Conservation (phyloP, 2,888 invertebrate species). For the Horisme vitalbata region DNA sequence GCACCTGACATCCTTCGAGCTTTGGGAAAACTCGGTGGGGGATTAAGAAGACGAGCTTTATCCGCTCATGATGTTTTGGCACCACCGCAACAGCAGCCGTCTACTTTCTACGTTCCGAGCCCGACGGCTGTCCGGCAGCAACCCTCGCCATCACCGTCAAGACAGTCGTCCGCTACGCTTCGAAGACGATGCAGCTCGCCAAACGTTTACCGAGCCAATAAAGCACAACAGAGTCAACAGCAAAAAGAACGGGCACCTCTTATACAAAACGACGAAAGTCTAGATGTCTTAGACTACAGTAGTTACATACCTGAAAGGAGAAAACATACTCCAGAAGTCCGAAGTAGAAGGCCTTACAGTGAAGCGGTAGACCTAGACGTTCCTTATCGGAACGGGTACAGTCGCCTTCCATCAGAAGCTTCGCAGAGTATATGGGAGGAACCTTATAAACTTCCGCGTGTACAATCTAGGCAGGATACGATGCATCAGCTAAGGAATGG, state of each 20-base stretch:
- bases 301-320: slow-evolving; percentile 61
- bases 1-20: slow-evolving; percentile 87
- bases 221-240: slow-evolving; percentile 41
- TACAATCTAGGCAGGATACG: slow-evolving; percentile 67
- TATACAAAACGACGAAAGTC: slow-evolving; percentile 66
- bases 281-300: slow-evolving; percentile 68
- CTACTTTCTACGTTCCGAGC: slow-evolving; percentile 88
- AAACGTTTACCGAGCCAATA: slow-evolving; percentile 67
- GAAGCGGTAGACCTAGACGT: slow-evolving; percentile 72
- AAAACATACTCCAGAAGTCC: slow-evolving; percentile 55
- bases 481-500: slow-evolving; percentile 68
- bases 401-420: slow-evolving; percentile 54
- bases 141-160: slow-evolving; percentile 66
- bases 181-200: slow-evolving; percentile 74
- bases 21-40: slow-evolving; percentile 87
- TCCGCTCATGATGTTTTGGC: slow-evolving; percentile 87
- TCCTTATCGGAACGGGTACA: slow-evolving; percentile 70
- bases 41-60: slow-evolving; percentile 85
- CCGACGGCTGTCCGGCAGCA: slow-evolving; percentile 75
- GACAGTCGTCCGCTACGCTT: slow-evolving; percentile 58
- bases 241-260: slow-evolving; percentile 61
- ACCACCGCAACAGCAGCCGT: slow-evolving; percentile 79
- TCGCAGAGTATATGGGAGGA: slow-evolving; percentile 72
- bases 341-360: slow-evolving; percentile 71
- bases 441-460: slow-evolving; percentile 70